Evolutionary conservation across 2,888 invertebrate species (phyloP), one percentile per base, ranked within the genome.

Genomic region (Philereme vetulata): DNA sequence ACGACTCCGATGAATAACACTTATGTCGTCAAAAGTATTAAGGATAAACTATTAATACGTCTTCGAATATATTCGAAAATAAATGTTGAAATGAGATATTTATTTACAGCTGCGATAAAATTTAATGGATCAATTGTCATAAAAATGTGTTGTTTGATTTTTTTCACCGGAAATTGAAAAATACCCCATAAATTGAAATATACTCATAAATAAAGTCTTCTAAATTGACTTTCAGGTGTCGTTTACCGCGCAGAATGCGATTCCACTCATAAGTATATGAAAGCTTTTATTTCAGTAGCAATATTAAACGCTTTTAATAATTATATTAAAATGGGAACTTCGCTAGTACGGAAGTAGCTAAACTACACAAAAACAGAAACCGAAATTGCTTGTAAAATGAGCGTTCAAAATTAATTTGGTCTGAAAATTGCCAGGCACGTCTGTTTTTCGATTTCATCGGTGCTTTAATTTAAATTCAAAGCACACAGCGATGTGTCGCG

Each of bases 391-490:
- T 42, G n/a, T 32, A 44, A 51, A 35, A 45, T 11, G 21, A 42
- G 21, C 51, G 45, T 51, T 46, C 46, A 9, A 51, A 35, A 50
- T 51, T 42, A 54, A 51, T 60, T 59, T 32, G 1, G 10, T 71
- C 54, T 64, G 76, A 78, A 82, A 79, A 80, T 81, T 79, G 71
- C 70, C 63, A 67, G 72, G 70, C 77, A 81, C 79, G 80, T 66
- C 65, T 74, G 80, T 74, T 82, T 82, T 85, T 83, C 77, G 80
- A 83, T 86, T 82, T 81, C 72, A 78, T 77, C 74, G 74, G 75
- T 76, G 77, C 80, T 85, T 81, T 84, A 81, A 86, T 88, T 88
- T 82, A 82, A 83, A 88, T 89, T 88, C 86, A 84, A 84, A 83
- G 82, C 85, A 82, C 78, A 85, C 81, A 80, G 74, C 75, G 81